These are phyloP conservation scores for Paracyclopina nana DNA, from an alignment of 1,140 invertebrate species.

Conservation along the genomic window DNA sequence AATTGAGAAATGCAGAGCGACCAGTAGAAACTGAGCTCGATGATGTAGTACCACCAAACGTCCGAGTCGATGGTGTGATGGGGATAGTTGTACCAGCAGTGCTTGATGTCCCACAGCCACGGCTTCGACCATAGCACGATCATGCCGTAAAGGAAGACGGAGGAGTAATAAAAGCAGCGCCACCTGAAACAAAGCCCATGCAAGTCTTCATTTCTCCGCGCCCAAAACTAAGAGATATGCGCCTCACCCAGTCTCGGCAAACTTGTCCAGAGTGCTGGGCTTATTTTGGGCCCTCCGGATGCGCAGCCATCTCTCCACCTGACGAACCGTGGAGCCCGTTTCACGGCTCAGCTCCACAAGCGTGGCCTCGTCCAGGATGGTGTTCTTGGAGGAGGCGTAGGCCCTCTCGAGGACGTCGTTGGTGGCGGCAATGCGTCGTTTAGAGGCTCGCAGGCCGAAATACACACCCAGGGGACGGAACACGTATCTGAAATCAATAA, in stretches of 20 bases:
- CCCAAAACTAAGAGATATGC: no score
- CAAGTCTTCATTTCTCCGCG: background rate
- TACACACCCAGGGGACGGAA: slow-evolving; percentile 1
- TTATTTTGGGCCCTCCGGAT: background rate
- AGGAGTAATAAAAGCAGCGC: slow-evolving; percentile 5
- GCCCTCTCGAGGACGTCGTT: background rate
- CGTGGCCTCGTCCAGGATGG: background rate
- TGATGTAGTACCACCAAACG: slow-evolving; percentile 80
- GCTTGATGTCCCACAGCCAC: slow-evolving; percentile 17
- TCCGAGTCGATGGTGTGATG: slow-evolving; percentile 9
- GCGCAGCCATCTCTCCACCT: slow-evolving; percentile 18
- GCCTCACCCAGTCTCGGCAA: background rate
- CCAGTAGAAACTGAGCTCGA: slow-evolving; percentile 86
- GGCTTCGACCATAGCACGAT: slow-evolving; percentile 10
- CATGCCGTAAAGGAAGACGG: slow-evolving; percentile 13
- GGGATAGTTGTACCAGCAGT: slow-evolving; percentile 16
- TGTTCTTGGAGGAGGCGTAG: background rate
- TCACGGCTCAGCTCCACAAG: background rate
- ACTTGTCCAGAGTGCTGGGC: background rate
- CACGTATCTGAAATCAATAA: background rate
- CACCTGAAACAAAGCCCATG: background rate
- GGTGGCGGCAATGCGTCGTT: background rate
- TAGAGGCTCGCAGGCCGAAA: background rate
- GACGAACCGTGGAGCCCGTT: slow-evolving; percentile 5
- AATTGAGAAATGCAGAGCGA: slow-evolving; percentile 79